phyloP scores from a whole-genome alignment of 2,888 invertebrate species.

The Eueremaeus valkanovi region DNA sequence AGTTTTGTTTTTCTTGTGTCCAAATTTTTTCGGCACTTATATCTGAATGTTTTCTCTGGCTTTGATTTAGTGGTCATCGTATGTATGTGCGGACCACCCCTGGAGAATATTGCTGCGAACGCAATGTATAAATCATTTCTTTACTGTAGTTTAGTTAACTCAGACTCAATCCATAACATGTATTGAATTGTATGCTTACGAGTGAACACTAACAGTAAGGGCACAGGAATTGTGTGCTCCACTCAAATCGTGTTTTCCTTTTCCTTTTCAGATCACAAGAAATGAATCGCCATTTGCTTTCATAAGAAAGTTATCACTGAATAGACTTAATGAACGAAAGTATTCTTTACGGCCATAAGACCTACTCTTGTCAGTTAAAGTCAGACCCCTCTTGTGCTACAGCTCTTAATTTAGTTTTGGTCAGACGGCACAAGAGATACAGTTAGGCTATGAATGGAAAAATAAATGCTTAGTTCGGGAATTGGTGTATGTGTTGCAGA shows the following conservation, averaged over 20 bases:
- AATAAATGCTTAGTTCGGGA: background rate
- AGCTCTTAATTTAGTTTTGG: conserved; percentile 10
- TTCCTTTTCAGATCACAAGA: background rate
- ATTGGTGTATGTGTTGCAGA: background rate
- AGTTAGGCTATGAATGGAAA: background rate
- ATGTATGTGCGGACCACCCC: conserved; percentile 29
- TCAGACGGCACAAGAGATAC: background rate
- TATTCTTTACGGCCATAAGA: background rate
- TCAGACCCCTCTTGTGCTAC: background rate
- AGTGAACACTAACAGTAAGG: background rate
- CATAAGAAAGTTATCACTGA: background rate
- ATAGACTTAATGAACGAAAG: background rate
- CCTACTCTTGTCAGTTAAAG: conserved; percentile 7
- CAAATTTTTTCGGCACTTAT: background rate
- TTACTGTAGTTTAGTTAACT: background rate
- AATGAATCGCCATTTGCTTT: background rate
- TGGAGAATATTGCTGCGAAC: background rate
- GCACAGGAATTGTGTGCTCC: background rate
- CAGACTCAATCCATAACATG: background rate
- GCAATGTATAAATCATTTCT: conserved; percentile 28
- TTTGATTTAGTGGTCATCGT: conserved; percentile 31
- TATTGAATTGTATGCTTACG: background rate
- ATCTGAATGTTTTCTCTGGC: background rate
- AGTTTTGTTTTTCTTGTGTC: background rate
- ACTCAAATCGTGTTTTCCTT: background rate